Base-by-base conservation (phyloP, 2,113 vertebrate genomes). In the Leptobrachium ailaonicum region DNA sequence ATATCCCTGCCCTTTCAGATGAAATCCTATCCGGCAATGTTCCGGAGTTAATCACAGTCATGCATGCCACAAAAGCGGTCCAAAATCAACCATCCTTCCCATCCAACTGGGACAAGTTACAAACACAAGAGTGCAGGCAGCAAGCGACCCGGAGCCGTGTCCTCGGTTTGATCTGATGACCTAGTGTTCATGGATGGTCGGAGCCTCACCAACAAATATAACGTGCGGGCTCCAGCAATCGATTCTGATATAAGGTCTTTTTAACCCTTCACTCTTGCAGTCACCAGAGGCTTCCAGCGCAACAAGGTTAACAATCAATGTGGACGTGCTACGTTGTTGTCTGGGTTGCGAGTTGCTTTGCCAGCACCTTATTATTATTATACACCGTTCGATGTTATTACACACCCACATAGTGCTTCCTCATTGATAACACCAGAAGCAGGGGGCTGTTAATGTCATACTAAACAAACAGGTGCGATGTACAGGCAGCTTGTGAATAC, bases 401-500 rank as follows among this genome's bases (percentile, higher is more conserved):
- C 90, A 87, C 86, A 4, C 88, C 90, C 88, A 80, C 85, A 82
- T 74, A 86, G 90, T 89, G 92, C 88, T 93, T 93, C 93, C 90
- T 89, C 88, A 10, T 75, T 13, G 91, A 92, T 92, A 93, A 91
- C 86, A 77, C 82, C 82, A 76, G 82, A 75, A 47, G 86, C 81
- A 5, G 87, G 82, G 63, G 83, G 79, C 78, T 76, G 86, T 75
- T 14, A 0, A 75, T 62, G 85, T 89, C 87, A 66, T 78, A 84
- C 86, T 90, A 87, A 84, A 90, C 86, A 92, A 91, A 90, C 92
- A 93, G 88, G 89, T 84, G 73, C 62, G 88, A 88, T 88, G 88
- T 88, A 85, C 83, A 83, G 42, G 82, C 3, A 43, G 79, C 82
- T 56, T 84, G 89, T 87, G 87, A 85, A 87, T 70, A 81, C 84